phyloP scores from a whole-genome alignment of 2,797 vertebrate genomes.

The Poeciliopsis gracilis region DNA sequence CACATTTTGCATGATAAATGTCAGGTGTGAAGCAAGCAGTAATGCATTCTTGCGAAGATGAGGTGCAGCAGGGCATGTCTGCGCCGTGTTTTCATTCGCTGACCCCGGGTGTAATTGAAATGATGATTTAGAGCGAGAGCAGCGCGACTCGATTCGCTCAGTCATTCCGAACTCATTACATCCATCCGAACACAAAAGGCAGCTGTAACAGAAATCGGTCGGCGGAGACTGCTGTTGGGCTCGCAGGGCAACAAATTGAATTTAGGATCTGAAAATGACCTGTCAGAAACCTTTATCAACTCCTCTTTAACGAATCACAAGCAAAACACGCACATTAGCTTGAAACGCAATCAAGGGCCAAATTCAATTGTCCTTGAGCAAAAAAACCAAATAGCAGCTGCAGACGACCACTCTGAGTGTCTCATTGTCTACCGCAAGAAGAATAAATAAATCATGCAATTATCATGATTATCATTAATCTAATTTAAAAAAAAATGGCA shows the following conservation, averaged over 20 bases:
- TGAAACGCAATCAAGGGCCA: background rate
- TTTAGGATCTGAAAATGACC: constrained; percentile 35
- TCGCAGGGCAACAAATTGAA: constrained; percentile 49
- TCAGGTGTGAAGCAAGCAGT: constrained; percentile 10
- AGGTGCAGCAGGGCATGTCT: constrained; percentile 5
- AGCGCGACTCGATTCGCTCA: constrained; percentile 31
- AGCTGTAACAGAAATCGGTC: constrained; percentile 22
- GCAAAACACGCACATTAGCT: constrained; percentile 1
- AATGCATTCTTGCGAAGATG: constrained; percentile 29
- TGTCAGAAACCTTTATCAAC: constrained; percentile 40
- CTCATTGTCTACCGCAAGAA: background rate
- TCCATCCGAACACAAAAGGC: constrained; percentile 43
- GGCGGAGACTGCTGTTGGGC: constrained; percentile 25
- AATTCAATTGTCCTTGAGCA: constrained; percentile 28
- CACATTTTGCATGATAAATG: constrained; percentile 29
- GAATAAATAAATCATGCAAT: background rate
- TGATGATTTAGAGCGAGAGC: constrained; percentile 56
- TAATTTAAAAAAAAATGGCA: no score
- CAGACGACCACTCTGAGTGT: background rate
- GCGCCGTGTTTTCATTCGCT: constrained; percentile 38
- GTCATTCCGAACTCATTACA: constrained; percentile 45
- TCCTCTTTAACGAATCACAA: constrained; percentile 29
- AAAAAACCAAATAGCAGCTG: constrained; percentile 10
- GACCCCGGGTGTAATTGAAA: constrained; percentile 60
- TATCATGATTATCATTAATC: no score